Conservation (phyloP, 1,140 invertebrate species). For the Drosophila eugracilis region DNA sequence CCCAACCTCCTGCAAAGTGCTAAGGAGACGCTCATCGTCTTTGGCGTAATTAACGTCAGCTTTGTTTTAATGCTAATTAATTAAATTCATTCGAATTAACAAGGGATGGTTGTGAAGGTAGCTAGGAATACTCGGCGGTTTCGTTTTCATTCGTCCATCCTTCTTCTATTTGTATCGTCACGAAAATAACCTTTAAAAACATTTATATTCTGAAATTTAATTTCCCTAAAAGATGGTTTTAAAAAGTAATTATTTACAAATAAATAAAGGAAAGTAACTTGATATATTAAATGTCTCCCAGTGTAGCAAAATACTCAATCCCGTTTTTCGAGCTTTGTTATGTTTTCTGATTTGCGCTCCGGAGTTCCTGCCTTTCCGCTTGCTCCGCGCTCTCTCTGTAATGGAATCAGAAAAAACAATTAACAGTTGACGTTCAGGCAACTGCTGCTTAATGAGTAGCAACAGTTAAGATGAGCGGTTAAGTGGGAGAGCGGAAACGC, state of each 20-base stretch:
- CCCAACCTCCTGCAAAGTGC: too few species aligned
- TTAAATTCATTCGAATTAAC: conserved; percentile 80
- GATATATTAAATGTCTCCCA: too few species aligned
- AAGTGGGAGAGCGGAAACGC: conserved; percentile 6
- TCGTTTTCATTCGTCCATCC: background rate
- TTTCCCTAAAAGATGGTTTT: too few species aligned
- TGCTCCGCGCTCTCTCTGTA: too few species aligned
- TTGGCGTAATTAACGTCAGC: conserved; percentile 68
- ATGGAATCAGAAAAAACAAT: too few species aligned
- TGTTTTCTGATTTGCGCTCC: conserved; percentile 70
- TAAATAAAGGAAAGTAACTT: too few species aligned
- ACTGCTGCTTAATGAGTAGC: conserved; percentile 54
- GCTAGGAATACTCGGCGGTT: background rate
- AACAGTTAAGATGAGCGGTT: conserved; percentile 19
- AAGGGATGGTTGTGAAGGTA: conserved; percentile 44
- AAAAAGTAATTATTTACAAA: too few species aligned
- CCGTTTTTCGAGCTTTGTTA: conserved; percentile 66
- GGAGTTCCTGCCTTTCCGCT: background rate
- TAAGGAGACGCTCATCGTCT: conserved; percentile 36
- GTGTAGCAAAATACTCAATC: conserved; percentile 60
- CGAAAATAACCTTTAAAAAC: background rate
- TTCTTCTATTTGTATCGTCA: background rate
- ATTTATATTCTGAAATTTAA: background rate
- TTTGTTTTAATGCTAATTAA: conserved; percentile 81
- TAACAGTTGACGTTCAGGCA: conserved; percentile 64